Percentiles rank a stretch among this genome's conserved stretches.
Conservation (phyloP, 2,797 vertebrate species). For the Pangasius djambal region DNA sequence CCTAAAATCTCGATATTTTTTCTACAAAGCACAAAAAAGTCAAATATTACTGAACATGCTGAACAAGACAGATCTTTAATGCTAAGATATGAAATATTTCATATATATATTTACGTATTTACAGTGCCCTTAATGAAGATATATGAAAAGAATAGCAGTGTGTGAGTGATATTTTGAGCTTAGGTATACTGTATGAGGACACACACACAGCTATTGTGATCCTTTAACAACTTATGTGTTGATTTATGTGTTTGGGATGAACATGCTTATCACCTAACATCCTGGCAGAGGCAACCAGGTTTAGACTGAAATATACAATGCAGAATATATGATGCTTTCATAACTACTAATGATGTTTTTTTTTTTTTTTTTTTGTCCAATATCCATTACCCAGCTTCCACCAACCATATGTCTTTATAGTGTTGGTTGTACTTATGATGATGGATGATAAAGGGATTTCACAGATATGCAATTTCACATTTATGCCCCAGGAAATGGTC, state of each 20-base stretch:
- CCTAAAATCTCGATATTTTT: constrained; percentile 99
- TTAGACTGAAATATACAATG: not conserved
- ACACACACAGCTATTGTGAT: not conserved
- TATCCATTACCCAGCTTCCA: not conserved
- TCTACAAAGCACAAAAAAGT: constrained; percentile 76
- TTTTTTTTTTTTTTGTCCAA: not conserved
- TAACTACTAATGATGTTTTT: not conserved
- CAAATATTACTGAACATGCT: constrained; percentile 9
- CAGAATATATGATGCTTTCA: not conserved
- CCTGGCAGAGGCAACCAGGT: not conserved
- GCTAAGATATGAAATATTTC: not conserved
- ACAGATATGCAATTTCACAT: not conserved
- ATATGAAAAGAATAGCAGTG: not conserved
- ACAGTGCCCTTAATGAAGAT: not conserved
- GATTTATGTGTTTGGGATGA: not conserved
- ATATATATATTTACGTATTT: not conserved
- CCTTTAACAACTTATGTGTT: not conserved
- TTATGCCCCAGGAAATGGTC: constrained; percentile 3
- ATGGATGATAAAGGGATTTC: not conserved
- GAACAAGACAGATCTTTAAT: not conserved
- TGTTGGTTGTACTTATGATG: not conserved
- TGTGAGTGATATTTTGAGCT: not conserved
- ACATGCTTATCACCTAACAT: not conserved
- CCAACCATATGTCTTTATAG: not conserved
- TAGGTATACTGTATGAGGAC: not conserved